Base-by-base conservation (phyloP, 1,140 invertebrate species). In the Bombus confusus region DNA sequence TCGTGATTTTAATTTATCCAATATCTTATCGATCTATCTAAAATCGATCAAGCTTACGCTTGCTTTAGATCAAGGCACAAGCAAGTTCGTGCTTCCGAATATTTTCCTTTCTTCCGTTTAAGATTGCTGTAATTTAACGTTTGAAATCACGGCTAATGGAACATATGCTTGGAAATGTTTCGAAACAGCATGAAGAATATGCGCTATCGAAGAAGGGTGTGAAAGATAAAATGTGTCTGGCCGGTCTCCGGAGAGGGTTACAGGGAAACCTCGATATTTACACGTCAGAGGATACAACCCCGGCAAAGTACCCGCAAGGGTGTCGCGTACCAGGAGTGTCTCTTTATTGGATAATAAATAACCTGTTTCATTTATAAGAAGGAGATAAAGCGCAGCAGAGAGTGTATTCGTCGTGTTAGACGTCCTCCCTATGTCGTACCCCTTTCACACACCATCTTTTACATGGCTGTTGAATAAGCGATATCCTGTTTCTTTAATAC, bases 321-420 rank as follows among this genome's bases (percentile, higher is more conserved):
- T 87, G 83, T 82, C 79, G 81, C 88, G 79, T 87, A 85, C 83
- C 80, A 86, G 81, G 76, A 91, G 88, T 90, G 90, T 92, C 90
- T 90, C 91, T 92, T 92, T 93, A 93, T 92, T 92, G 92, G 92
- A 93, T 90, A 92, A 93, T 93, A 93, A 93, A 93, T 92, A 93
- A 93, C 85, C 82, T 87, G 87, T 91, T 92, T 92, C 88, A 91
- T 93, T 92, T 92, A 91, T 91, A 92, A 92, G 91, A 91, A 91
- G 80, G 77, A 91, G 86, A 91, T 90, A 89, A 89, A 92, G 89
- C 79, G 69, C 62, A 25, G 69, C 78, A 52, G 77, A 88, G 80
- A 86, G 66, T 90, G 71, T 83, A 66, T 62, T 88, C 59, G 72
- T 73, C 41, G 69, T 76, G 81, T 47, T 90, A 86, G 74, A 90